Conservation (phyloP, 1,140 invertebrate species). For the Scaptomyza montana region DNA sequence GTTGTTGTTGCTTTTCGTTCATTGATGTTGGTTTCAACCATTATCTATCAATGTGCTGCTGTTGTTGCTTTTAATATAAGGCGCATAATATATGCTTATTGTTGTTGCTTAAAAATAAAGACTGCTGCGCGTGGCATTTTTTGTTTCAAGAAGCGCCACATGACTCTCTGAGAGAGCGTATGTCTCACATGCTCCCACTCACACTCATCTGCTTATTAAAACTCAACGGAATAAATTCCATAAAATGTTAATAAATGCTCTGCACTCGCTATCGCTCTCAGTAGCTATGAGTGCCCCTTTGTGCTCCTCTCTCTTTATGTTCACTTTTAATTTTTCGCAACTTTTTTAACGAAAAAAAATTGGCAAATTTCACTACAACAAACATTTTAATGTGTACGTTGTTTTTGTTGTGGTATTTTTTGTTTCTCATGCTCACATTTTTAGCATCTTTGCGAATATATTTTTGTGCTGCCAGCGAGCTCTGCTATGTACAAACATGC, state of each 20-base stretch:
- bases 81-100: too few relatives aligned
- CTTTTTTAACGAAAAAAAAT: conserved; percentile 27
- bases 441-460: conserved; percentile 62
- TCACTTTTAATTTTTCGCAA: conserved; percentile 32
- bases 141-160: conserved; percentile 38
- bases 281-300: background rate
- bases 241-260: conserved; percentile 71
- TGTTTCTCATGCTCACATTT: conserved; percentile 67
- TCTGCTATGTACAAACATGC: conserved; percentile 9
- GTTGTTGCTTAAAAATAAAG: conserved; percentile 80
- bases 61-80: conserved; percentile 75
- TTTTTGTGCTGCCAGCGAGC: conserved; percentile 57
- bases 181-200: conserved; percentile 9
- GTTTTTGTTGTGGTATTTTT: conserved; percentile 11
- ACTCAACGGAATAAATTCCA: conserved; percentile 65
- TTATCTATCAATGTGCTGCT: conserved; percentile 75
- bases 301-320: background rate
- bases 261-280: conserved; percentile 17
- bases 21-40: conserved; percentile 71
- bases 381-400: conserved; percentile 22
- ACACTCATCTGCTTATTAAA: conserved; percentile 57
- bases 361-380: conserved; percentile 48
- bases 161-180: conserved; percentile 5
- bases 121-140: conserved; percentile 75
- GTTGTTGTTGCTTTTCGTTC: conserved; percentile 43